A percentile compares a stretch with the other conserved stretches of the same genome.
These are phyloP conservation scores for Sebastes melanostomus DNA, from an alignment of 2,797 vertebrate genomes.

Conservation along the genomic window DNA sequence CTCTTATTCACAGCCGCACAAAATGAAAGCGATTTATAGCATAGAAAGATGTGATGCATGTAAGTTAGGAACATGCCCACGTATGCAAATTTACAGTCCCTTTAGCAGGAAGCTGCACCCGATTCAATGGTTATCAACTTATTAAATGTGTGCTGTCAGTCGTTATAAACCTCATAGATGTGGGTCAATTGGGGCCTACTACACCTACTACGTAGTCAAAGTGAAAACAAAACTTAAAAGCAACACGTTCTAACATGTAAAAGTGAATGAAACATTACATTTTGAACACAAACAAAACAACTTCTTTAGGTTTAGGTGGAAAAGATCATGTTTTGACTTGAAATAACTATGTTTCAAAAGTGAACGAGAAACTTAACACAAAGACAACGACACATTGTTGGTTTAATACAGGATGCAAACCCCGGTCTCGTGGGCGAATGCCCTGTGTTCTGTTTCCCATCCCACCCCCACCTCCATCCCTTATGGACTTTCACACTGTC, in stretches of 20 bases:
- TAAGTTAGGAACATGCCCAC: background rate
- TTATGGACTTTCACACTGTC: no score
- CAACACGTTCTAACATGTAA: no score
- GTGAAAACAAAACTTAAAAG: no score
- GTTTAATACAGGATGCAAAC: background rate
- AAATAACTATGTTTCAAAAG: no score
- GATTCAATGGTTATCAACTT: background rate
- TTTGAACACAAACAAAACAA: no score
- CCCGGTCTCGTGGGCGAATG: accelerated
- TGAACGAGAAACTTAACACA: background rate
- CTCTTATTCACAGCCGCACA: background rate
- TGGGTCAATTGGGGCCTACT: background rate
- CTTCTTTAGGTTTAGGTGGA: no score
- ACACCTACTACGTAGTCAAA: background rate
- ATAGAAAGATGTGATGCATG: background rate
- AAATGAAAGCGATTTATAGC: background rate
- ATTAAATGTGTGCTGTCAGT: background rate
- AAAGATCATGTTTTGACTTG: no score
- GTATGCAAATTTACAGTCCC: background rate
- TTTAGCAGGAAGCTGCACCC: background rate
- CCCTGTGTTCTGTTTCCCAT: background rate
- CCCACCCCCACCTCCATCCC: no score
- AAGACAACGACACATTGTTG: background rate
- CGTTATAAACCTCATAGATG: background rate
- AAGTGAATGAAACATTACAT: no score